A percentile compares a stretch with the other conserved stretches of the same genome.
Evolutionary conservation across 2,888 invertebrate species (phyloP).

Genomic region (Thera obeliscata): DNA sequence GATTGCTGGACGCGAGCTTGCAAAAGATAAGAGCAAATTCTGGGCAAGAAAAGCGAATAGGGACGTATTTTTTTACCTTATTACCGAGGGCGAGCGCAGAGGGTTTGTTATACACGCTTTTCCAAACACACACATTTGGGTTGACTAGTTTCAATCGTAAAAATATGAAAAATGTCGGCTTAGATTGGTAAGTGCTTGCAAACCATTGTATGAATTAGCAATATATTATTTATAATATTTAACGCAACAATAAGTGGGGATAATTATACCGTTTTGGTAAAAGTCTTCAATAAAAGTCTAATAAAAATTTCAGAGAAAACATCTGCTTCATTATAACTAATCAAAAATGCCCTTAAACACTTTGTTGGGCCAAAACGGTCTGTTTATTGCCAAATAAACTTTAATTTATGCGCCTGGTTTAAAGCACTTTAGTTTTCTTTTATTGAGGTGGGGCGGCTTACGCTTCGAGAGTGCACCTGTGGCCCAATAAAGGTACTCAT

Average conservation of each 20-base stretch:
- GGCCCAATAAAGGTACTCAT: conserved; percentile 31
- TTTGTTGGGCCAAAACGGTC: conserved; percentile 35
- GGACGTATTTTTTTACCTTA: conserved; percentile 31
- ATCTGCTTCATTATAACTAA: conserved; percentile 35
- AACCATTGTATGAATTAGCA: too few relatives aligned
- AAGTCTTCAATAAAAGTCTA: background rate
- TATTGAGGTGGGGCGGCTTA: conserved; percentile 34
- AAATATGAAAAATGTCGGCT: background rate
- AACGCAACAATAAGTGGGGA: too few relatives aligned
- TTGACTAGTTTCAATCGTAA: conserved; percentile 15
- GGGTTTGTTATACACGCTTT: conserved; percentile 21
- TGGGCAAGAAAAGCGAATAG: conserved; percentile 20
- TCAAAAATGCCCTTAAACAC: conserved; percentile 37
- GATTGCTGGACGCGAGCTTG: conserved; percentile 28
- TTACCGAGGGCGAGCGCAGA: conserved; percentile 18
- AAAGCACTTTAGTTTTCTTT: conserved; percentile 42
- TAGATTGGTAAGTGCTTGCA: too few relatives aligned
- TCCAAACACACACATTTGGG: conserved; percentile 7
- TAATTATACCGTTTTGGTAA: background rate
- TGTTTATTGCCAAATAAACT: conserved; percentile 43
- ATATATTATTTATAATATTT: too few relatives aligned
- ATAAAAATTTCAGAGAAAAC: conserved; percentile 21
- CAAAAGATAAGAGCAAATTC: conserved; percentile 28
- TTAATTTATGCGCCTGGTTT: conserved; percentile 44
- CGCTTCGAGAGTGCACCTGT: conserved; percentile 37